Conservation (phyloP, 2,113 vertebrate genomes). For the Rattus rattus region DNA sequence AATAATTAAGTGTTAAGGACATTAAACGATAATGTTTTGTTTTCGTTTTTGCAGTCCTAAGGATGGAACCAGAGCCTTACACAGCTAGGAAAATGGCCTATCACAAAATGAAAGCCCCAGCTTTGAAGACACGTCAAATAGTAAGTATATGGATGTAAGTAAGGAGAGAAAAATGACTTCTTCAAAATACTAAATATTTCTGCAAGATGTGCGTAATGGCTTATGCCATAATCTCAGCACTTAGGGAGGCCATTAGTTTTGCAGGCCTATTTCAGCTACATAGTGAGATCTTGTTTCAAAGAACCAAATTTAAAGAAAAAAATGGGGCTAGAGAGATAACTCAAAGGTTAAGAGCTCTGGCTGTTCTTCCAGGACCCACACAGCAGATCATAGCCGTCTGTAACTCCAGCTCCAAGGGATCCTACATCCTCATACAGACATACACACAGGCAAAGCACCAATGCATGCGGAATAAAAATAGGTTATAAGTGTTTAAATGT, state of each 20-base stretch:
- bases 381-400: fast-evolving
- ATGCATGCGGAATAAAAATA: neutral
- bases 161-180: constrained; percentile 12
- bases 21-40: neutral
- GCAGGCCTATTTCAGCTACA: neutral
- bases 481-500: neutral
- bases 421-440: neutral
- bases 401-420: neutral
- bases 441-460: neutral
- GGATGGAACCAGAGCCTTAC: neutral
- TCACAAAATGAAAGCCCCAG: neutral
- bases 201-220: neutral
- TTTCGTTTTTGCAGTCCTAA: neutral
- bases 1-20: neutral
- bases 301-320: neutral
- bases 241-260: neutral
- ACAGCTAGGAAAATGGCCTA: neutral
- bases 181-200: constrained; percentile 49
- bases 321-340: neutral
- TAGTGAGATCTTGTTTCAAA: neutral
- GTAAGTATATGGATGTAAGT: neutral
- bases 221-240: neutral
- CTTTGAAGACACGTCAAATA: neutral
- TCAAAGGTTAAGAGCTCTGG: neutral
- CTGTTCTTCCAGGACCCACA: neutral